Evolutionary conservation across 2,797 vertebrate species (phyloP), one percentile per base, ranked within the genome.

Genomic region (Furcifer pardalis): DNA sequence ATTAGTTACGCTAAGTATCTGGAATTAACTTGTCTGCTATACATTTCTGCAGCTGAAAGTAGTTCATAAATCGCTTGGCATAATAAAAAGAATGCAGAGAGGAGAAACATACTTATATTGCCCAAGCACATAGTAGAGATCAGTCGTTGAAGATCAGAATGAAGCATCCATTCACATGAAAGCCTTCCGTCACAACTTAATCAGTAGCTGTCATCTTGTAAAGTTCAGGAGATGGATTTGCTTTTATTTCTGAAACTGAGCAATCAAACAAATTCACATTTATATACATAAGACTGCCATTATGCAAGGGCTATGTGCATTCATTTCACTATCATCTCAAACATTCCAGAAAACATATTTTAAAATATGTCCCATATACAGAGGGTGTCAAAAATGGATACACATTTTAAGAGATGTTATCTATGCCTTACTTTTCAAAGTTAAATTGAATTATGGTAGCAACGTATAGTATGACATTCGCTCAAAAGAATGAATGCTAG

Each of bases 101-200:
- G 62, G 46, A 76, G 15, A 27, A 79, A 63, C 56, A 49, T 63
- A 6, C 66, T 72, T 84, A 63, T 79, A 72, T n/a, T 84, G 66
- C n/a, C 42, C 25, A n/a, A 72, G 68, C 65, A 78, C 66, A 84
- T 62, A 63, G 83, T 52, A 84, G 23, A 71, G 52, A 84, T 78
- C 68, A 84, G 72, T 84, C 74, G 77, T 77, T 86, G 81, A 86
- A 86, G 65, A 81, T 77, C 65, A 77, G 74, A 56, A 86, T 68
- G 71, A 77, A 81, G 30, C 79, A 71, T 78, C 32, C 83, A 19
- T 25, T 77, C 76, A 65, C 56, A 27, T 44, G n/a, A 86, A 86
- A 86, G 81, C 79, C 79, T 77, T 86, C 84, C 40, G 77, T 77
- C 84, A 86, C 79, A 82, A 82, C 73, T 63, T 69, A 82, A 81